These are phyloP conservation scores for Diachasmimorpha longicaudata DNA, from an alignment of 1,140 invertebrate genomes.

Conservation along the genomic window DNA sequence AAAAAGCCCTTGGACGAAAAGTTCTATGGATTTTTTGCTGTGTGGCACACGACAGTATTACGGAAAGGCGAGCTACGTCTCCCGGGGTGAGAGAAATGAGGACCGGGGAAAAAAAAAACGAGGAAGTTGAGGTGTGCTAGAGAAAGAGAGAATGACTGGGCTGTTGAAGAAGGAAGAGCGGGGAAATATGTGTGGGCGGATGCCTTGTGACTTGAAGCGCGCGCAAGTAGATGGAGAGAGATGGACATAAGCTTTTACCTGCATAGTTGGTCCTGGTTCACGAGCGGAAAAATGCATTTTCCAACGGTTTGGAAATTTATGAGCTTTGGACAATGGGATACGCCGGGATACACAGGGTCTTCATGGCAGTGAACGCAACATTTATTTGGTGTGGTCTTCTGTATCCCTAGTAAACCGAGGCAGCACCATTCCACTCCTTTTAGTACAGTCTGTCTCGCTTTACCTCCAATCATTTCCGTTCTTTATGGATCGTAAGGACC, in stretches of 20 bases:
- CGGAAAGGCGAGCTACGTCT: constrained; percentile 6
- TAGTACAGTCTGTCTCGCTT: not conserved
- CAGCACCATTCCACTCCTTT: not conserved
- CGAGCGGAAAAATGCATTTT: constrained; percentile 38
- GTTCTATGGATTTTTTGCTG: constrained; percentile 23
- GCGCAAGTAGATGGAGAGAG: not conserved
- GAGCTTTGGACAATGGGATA: constrained; percentile 32
- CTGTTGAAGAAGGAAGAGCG: not conserved
- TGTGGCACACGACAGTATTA: constrained; percentile 18
- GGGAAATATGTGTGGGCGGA: not conserved
- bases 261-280: constrained; percentile 14
- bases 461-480: not conserved
- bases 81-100: not conserved
- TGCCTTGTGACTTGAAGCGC: not conserved
- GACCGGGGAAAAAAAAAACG: not conserved
- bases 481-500: not conserved
- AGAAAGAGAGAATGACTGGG: not conserved
- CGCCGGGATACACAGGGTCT: not conserved
- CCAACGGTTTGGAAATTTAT: constrained; percentile 38
- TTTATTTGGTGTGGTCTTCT: not conserved
- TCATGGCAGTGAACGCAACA: not conserved
- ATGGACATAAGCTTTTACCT: constrained; percentile 18
- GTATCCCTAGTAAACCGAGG: not conserved
- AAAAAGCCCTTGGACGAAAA: constrained; percentile 23
- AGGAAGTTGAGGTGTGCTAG: not conserved